These are phyloP conservation scores for Cinclus mexicanus DNA, from an alignment of 2,113 vertebrate species.

Conservation along the genomic window DNA sequence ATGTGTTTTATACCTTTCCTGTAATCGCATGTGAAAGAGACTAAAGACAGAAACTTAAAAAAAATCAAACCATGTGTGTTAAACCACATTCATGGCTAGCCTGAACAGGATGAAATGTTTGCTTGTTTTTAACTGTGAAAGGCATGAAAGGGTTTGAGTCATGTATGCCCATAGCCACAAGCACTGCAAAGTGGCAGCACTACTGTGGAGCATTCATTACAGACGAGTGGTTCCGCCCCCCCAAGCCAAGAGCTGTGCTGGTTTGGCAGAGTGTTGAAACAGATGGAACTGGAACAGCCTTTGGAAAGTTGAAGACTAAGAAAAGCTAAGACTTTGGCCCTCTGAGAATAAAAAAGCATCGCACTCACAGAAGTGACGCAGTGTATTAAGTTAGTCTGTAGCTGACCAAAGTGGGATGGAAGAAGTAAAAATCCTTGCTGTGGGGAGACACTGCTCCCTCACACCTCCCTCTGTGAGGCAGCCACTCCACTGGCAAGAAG, in stretches of 20 bases:
- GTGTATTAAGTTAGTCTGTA: not conserved
- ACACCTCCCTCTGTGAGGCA: not conserved
- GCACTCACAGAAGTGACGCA: not conserved
- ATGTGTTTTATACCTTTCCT: not conserved
- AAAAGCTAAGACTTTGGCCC: not conserved
- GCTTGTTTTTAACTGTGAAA: not conserved
- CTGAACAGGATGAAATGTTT: not conserved
- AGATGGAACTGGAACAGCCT: not conserved
- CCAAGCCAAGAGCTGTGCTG: not conserved
- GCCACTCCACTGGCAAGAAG: not conserved
- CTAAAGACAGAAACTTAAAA: not conserved
- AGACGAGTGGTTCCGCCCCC: not conserved
- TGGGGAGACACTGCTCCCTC: not conserved
- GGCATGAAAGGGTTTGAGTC: not conserved
- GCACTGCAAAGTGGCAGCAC: not conserved
- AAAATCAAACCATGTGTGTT: not conserved
- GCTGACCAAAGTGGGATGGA: not conserved
- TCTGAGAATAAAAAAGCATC: not conserved
- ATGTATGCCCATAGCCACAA: not conserved
- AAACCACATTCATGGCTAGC: not conserved
- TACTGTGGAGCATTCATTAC: not conserved
- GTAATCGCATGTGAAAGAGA: not conserved
- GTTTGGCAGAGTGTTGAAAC: not conserved
- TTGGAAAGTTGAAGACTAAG: not conserved
- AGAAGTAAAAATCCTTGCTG: not conserved